Percentiles rank a stretch among this genome's conserved stretches.
Conservation (phyloP, 2,888 invertebrate species). For the Leptarthrus brevirostris region DNA sequence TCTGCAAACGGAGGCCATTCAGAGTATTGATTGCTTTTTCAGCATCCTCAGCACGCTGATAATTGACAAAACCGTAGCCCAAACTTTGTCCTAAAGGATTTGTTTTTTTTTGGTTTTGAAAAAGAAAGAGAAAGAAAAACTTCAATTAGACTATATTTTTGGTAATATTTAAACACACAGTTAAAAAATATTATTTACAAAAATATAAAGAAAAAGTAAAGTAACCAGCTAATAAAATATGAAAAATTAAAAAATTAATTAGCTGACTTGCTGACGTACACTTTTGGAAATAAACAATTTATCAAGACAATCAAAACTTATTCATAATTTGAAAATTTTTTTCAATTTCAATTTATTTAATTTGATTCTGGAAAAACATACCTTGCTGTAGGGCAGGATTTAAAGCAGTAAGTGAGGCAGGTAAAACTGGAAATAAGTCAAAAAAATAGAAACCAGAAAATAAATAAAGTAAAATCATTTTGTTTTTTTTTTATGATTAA, state of each 20-base stretch:
- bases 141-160: not conserved
- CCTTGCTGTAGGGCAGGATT: slow-evolving; percentile 67
- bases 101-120: not conserved
- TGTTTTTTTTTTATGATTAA: slow-evolving; percentile 24
- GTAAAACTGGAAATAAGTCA: slow-evolving; percentile 61
- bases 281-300: slow-evolving; percentile 6
- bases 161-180: not conserved
- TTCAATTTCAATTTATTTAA: too few species aligned
- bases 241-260: slow-evolving; percentile 26
- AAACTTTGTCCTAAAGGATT: slow-evolving; percentile 86
- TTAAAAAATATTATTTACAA: not conserved
- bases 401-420: slow-evolving; percentile 65
- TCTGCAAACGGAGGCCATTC: slow-evolving; percentile 97
- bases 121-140: not conserved
- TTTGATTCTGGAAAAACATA: slow-evolving; percentile 52
- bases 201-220: not conserved
- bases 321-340: too few species aligned
- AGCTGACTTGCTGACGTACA: slow-evolving; percentile 26
- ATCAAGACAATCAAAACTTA: slow-evolving; percentile 8
- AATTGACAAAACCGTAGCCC: slow-evolving; percentile 99
- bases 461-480: slow-evolving; percentile 34
- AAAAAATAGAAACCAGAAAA: slow-evolving; percentile 47
- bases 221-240: slow-evolving; percentile 31
- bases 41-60: slow-evolving; percentile 96
- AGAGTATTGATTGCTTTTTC: slow-evolving; percentile 98